A percentile compares a stretch with the other conserved stretches of the same genome.
Conservation (phyloP, 1,140 invertebrate species). For the Drosophila tsacasi region DNA sequence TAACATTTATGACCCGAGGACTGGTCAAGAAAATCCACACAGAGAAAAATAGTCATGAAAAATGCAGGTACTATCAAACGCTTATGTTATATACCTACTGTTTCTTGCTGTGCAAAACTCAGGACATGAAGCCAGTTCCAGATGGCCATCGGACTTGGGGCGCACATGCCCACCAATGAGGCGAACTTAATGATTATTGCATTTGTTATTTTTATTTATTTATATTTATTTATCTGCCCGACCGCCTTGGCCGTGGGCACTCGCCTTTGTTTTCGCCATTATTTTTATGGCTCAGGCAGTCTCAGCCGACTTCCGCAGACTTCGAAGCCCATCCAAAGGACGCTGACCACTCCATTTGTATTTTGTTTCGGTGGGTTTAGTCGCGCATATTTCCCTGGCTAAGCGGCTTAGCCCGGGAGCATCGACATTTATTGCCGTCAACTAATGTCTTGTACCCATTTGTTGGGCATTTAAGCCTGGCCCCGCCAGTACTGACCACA, state of each 20-base stretch:
- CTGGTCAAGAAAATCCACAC: slow-evolving; percentile 41
- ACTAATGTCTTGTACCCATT: slow-evolving; percentile 64
- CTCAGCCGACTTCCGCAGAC: slow-evolving; percentile 3
- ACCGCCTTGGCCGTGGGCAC: slow-evolving; percentile 41
- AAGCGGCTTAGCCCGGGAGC: slow-evolving; percentile 61
- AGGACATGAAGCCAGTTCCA: slow-evolving; percentile 10
- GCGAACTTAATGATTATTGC: slow-evolving; percentile 76
- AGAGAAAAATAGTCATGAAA: background rate
- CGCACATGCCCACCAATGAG: slow-evolving; percentile 62
- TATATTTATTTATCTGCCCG: slow-evolving; percentile 68
- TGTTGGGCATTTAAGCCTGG: slow-evolving; percentile 52
- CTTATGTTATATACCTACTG: background rate
- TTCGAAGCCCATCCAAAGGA: slow-evolving; percentile 10
- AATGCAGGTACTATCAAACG: too few species aligned
- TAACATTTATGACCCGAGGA: slow-evolving; percentile 48
- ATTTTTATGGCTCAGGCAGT: slow-evolving; percentile 51
- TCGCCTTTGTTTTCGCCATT: slow-evolving; percentile 48
- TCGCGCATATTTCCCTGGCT: slow-evolving; percentile 47
- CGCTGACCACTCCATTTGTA: slow-evolving; percentile 28
- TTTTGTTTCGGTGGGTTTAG: slow-evolving; percentile 39
- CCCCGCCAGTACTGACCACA: slow-evolving; percentile 17
- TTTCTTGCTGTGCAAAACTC: slow-evolving; percentile 6
- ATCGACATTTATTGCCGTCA: slow-evolving; percentile 62
- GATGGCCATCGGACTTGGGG: slow-evolving; percentile 23
- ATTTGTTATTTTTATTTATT: slow-evolving; percentile 75